Conservation (phyloP, 2,888 invertebrate genomes). For the Tiphia femorata region DNA sequence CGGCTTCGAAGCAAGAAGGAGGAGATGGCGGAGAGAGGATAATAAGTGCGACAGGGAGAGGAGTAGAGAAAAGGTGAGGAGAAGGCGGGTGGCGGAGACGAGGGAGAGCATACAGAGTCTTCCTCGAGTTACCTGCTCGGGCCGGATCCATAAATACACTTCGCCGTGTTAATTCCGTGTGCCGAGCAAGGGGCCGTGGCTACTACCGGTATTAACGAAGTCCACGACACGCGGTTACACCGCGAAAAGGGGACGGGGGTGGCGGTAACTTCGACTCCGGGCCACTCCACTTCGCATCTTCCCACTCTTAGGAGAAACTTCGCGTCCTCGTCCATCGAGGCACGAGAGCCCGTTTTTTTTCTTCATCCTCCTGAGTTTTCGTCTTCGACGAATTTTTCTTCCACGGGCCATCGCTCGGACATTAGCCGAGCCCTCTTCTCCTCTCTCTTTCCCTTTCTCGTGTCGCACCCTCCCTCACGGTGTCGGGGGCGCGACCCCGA, state of each 20-base stretch:
- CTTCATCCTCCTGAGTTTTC: neutral
- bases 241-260: slow-evolving; percentile 30
- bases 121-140: slow-evolving; percentile 55
- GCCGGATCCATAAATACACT: slow-evolving; percentile 62
- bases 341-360: slow-evolving; percentile 14
- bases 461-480: neutral
- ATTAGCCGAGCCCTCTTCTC: slow-evolving; percentile 16
- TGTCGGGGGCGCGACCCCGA: slow-evolving; percentile 9
- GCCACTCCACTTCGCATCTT: slow-evolving; percentile 42
- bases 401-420: slow-evolving; percentile 5
- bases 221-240: slow-evolving; percentile 50
- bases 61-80: slow-evolving; percentile 17
- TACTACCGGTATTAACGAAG: slow-evolving; percentile 66
- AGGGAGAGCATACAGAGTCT: slow-evolving; percentile 32
- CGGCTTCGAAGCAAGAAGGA: slow-evolving; percentile 4
- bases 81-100: too few species aligned
- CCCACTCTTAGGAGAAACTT: too few species aligned
- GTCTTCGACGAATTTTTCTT: neutral
- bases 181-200: slow-evolving; percentile 54
- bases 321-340: too few species aligned
- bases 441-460: too few species aligned
- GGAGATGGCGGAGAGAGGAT: neutral
- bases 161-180: slow-evolving; percentile 62
- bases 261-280: slow-evolving; percentile 47
- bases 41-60: neutral